Evolutionary conservation across 2,888 invertebrate species (phyloP).

Genomic region (Hydropsyche betteni): DNA sequence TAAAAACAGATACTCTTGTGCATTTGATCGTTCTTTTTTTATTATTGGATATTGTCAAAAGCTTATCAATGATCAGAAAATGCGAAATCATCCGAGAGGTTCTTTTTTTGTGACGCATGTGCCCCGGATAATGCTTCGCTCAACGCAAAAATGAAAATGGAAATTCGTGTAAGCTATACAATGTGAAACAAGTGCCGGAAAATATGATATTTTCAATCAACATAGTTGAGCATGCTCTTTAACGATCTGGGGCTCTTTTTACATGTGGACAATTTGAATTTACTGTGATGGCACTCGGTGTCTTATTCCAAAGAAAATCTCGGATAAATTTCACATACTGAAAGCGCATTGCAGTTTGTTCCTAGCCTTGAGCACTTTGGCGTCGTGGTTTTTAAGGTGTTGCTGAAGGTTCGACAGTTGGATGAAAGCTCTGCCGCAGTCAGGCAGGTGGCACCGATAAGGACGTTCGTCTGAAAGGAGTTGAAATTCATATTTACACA

Average conservation of each 20-base stretch:
- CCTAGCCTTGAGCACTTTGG: constrained; percentile 72
- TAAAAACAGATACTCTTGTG: constrained; percentile 38
- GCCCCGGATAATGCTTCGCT: constrained; percentile 36
- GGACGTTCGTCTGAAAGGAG: constrained; percentile 87
- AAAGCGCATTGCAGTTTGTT: constrained; percentile 47
- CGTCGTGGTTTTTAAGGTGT: constrained; percentile 94
- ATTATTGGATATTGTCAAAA: not conserved
- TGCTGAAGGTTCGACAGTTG: constrained; percentile 97
- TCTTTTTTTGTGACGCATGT: constrained; percentile 46
- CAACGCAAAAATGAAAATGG: constrained; percentile 2
- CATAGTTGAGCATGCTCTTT: constrained; percentile 17
- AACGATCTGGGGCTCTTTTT: constrained; percentile 3
- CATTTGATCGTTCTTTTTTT: constrained; percentile 2
- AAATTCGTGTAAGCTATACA: too few relatives aligned
- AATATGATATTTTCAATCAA: not conserved
- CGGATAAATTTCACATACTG: constrained; percentile 52
- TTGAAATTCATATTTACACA: constrained; percentile 22
- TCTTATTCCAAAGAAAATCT: constrained; percentile 44
- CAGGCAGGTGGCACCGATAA: constrained; percentile 94
- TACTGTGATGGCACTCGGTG: too few relatives aligned
- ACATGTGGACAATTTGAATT: not conserved
- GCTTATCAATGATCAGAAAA: constrained; percentile 5
- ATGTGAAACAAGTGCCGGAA: too few relatives aligned
- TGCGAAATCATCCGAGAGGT: constrained; percentile 48
- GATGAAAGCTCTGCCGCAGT: constrained; percentile 95